Conservation (phyloP, 2,888 invertebrate species). For the Sympetrum striolatum region DNA sequence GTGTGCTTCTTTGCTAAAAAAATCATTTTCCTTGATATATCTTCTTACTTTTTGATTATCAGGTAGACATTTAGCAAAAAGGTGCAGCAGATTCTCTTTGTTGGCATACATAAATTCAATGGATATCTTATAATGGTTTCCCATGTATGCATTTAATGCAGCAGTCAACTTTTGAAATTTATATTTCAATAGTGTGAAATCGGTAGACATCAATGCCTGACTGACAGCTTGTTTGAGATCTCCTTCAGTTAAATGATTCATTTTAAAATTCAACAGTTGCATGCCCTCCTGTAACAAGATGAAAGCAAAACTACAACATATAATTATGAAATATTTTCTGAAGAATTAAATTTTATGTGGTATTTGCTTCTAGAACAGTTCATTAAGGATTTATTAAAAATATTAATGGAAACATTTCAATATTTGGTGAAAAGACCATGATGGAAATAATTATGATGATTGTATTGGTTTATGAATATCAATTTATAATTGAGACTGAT, state of each 20-base stretch:
- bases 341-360: no score
- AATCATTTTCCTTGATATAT: neutral
- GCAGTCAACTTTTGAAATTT: neutral
- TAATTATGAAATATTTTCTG: neutral
- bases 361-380: no score
- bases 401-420: no score
- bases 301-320: neutral
- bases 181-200: neutral
- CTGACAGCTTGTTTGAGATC: neutral
- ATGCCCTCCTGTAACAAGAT: neutral
- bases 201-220: neutral
- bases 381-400: no score
- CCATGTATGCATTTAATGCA: neutral
- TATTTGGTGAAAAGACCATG: no score
- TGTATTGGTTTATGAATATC: no score
- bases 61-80: neutral
- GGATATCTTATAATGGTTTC: neutral
- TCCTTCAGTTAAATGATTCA: neutral
- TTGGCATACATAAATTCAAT: neutral
- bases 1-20: neutral
- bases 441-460: no score
- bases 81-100: neutral
- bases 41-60: neutral
- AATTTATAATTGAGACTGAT: no score
- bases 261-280: neutral